Evolutionary conservation across 2,113 vertebrate genomes (phyloP), one percentile per base, ranked within the genome.

Genomic region (Tretioscincus oriximinensis): DNA sequence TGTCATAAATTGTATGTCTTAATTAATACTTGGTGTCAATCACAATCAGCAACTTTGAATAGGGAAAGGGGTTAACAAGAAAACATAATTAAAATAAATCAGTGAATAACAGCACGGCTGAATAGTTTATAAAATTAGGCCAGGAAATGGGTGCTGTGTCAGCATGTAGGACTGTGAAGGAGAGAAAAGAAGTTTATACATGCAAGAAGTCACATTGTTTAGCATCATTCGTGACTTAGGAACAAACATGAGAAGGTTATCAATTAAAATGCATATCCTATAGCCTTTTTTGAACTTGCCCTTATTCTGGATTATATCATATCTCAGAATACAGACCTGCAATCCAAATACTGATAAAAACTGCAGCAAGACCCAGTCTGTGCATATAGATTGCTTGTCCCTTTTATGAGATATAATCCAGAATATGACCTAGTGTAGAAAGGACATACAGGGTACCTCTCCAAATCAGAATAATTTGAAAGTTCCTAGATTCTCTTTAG

Each of bases 1-100:
- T 94, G 93, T 94, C 94, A 95, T 95, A 95, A 94, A 95, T 93
- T 92, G 93, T 92, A 90, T 90, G 90, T 87, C 88, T 95, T 95
- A 95, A 96, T 96, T 95, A 95, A 95, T 93, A 92, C 90, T 67
- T 77, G 60, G 75, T 89, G 93, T 91, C 93, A 93, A 85, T 88
- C 91, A 93, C 90, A 91, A 86, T 92, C 93, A 92, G 84, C 80
- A 94, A 92, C 92, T 94, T 90, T 83, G 88, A 90, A 91, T 85
- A 82, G 90, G 85, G 81, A 90, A 66, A 73, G 92, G 92, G 92
- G 93, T 95, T 94, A 95, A 95, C 95, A 93, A 94, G 93, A 94
- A 93, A 88, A 81, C 91, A 74, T 92, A 92, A 94, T 95, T 92
- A 93, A 93, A 93, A 93, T 93, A 90, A 94, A 94, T 92, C 92